Percentiles rank a stretch among this genome's conserved stretches.
These are phyloP conservation scores for Platichthys stellatus DNA, from an alignment of 2,113 vertebrate species.

Conservation along the genomic window DNA sequence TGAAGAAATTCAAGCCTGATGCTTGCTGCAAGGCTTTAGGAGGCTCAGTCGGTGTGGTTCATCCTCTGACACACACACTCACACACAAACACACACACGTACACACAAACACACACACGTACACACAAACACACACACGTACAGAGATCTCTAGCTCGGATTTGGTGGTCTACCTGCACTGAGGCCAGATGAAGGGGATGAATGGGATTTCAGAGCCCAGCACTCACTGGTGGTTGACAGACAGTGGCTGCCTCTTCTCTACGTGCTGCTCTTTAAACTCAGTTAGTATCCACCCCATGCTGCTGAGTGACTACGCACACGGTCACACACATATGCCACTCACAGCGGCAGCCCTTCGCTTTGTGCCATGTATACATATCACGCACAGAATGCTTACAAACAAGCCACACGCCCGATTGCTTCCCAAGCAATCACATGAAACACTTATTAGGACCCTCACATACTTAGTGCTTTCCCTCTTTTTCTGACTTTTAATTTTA, in stretches of 20 bases:
- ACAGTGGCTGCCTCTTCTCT: slow-evolving; percentile 43
- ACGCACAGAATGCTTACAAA: too few relatives aligned
- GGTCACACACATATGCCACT: slow-evolving; percentile 21
- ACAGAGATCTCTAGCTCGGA: slow-evolving; percentile 21
- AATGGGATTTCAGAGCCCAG: slow-evolving; percentile 31
- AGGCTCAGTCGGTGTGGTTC: slow-evolving; percentile 7
- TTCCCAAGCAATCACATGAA: too few relatives aligned
- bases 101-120: slow-evolving; percentile 8
- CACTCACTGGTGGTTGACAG: slow-evolving; percentile 40
- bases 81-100: slow-evolving; percentile 8
- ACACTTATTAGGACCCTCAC: too few relatives aligned
- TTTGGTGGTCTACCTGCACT: slow-evolving; percentile 39
- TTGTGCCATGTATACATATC: too few relatives aligned
- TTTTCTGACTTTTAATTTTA: too few relatives aligned
- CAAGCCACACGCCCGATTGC: too few relatives aligned
- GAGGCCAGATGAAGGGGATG: slow-evolving; percentile 38
- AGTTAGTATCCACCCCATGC: slow-evolving; percentile 41
- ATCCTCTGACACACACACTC: not conserved
- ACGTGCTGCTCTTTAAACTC: slow-evolving; percentile 54
- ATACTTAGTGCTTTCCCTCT: too few relatives aligned
- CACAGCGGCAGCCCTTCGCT: not conserved
- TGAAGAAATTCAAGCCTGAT: slow-evolving; percentile 22
- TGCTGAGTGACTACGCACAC: slow-evolving; percentile 34
- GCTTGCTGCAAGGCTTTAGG: slow-evolving; percentile 17
- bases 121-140: slow-evolving; percentile 7